phyloP scores from a whole-genome alignment of 1,140 invertebrate species.

The Elymnias hypermnestra region DNA sequence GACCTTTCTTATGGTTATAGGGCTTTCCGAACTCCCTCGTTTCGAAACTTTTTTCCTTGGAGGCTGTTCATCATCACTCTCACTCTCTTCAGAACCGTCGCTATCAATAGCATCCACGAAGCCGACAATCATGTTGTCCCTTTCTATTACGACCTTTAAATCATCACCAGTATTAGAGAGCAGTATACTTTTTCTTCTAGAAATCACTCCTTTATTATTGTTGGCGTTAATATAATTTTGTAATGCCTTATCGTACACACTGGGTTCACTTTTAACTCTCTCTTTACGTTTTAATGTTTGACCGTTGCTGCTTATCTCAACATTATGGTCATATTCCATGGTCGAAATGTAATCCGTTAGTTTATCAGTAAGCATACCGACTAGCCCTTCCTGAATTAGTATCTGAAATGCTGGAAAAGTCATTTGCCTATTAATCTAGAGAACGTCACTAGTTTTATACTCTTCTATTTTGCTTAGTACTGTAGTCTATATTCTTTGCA shows the following conservation, averaged over 20 bases:
- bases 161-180: slow-evolving; percentile 47
- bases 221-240: slow-evolving; percentile 13
- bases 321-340: slow-evolving; percentile 67
- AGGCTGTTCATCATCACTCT: slow-evolving; percentile 26
- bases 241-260: slow-evolving; percentile 19
- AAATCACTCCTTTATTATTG: slow-evolving; percentile 30
- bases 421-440: too few species aligned
- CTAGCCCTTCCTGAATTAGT: slow-evolving; percentile 61
- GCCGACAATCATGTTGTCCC: slow-evolving; percentile 67
- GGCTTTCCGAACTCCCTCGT: slow-evolving; percentile 40
- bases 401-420: slow-evolving; percentile 66
- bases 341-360: slow-evolving; percentile 52
- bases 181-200: slow-evolving; percentile 34
- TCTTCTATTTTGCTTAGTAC: too few species aligned
- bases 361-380: slow-evolving; percentile 58
- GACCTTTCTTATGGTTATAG: slow-evolving; percentile 46
- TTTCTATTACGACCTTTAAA: slow-evolving; percentile 62
- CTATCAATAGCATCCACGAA: slow-evolving; percentile 59
- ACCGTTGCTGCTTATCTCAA: slow-evolving; percentile 18
- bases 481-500: too few species aligned
- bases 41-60: slow-evolving; percentile 15
- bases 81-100: slow-evolving; percentile 49
- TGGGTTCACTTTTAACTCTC: slow-evolving; percentile 16
- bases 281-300: slow-evolving; percentile 20
- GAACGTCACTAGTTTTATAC: too few species aligned